Conservation (phyloP, 2,113 vertebrate species). For the Fukomys damarensis region DNA sequence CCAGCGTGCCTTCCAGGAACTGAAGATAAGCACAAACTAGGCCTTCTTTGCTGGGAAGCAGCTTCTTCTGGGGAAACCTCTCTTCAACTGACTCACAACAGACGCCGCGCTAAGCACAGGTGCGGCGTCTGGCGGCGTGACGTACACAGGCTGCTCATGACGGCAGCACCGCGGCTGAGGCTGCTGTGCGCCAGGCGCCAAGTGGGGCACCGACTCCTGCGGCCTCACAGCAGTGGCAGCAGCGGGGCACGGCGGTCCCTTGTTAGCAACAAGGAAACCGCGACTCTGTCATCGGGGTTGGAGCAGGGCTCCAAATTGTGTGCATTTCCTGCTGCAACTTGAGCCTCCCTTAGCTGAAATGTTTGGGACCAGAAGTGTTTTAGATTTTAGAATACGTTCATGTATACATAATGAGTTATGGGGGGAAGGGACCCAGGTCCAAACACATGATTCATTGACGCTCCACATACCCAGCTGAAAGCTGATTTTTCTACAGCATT, state of each 20-base stretch:
- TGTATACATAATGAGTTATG: neutral
- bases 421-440: too few species aligned
- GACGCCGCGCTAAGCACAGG: neutral
- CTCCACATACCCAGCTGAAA: neutral
- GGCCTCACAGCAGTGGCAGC: fast-evolving
- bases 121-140: neutral
- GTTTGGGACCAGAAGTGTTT: neutral
- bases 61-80: neutral
- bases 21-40: neutral
- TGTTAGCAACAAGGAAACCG: neutral
- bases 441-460: neutral
- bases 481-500: neutral
- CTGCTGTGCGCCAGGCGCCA: fast-evolving
- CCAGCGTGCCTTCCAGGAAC: neutral
- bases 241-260: fast-evolving
- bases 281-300: too few species aligned
- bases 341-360: neutral
- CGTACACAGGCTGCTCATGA: neutral
- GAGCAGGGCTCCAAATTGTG: neutral
- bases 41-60: neutral
- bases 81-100: neutral
- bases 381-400: neutral
- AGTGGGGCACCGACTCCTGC: neutral
- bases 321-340: neutral
- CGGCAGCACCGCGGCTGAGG: neutral